A percentile compares a stretch with the other conserved stretches of the same genome.
Conservation (phyloP, 2,797 vertebrate species). For the Semotilus atromaculatus region DNA sequence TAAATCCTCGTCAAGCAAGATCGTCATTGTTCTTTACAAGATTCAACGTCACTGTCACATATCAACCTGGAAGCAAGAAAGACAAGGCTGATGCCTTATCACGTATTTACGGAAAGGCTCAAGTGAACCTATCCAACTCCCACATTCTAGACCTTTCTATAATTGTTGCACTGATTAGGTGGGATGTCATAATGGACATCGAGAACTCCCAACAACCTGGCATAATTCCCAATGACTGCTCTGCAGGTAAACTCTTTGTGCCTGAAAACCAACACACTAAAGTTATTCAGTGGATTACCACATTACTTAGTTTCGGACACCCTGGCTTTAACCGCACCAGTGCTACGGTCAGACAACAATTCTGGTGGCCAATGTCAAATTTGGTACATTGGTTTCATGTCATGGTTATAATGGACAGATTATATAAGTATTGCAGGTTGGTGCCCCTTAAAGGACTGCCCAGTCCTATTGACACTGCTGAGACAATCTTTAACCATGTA, state of each 20-base stretch:
- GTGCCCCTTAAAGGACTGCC: neutral
- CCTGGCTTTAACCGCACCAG: neutral
- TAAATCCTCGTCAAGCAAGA: neutral
- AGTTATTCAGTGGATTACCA: neutral
- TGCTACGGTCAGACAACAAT: neutral
- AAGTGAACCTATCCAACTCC: no score
- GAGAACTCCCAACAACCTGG: neutral
- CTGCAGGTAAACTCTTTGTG: neutral
- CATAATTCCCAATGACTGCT: neutral
- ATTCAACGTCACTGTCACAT: neutral
- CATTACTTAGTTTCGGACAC: neutral
- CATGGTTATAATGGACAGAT: neutral
- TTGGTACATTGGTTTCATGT: no score
- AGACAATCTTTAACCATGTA: neutral
- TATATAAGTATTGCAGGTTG: neutral
- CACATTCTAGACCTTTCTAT: no score
- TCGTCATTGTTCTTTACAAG: neutral
- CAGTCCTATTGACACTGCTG: neutral
- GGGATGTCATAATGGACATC: no score
- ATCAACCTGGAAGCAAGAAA: neutral
- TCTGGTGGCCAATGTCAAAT: neutral
- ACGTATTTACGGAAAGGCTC: no score
- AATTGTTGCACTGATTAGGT: no score
- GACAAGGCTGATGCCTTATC: neutral
- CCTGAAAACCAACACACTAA: neutral